Conservation (phyloP, 2,888 invertebrate genomes). For the Amphipyra tragopoginis region DNA sequence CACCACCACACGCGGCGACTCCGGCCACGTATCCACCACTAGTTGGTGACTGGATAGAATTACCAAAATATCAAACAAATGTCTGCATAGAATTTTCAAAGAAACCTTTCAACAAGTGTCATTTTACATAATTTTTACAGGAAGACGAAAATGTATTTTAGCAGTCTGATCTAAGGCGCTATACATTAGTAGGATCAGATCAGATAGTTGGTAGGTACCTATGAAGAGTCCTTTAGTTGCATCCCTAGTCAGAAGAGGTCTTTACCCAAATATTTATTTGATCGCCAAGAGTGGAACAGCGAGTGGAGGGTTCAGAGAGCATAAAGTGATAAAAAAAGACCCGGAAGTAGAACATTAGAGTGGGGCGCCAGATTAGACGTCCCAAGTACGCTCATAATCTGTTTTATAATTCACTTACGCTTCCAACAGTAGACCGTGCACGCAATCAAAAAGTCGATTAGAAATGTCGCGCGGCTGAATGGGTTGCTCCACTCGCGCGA, state of each 20-base stretch:
- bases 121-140: no score
- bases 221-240: no score
- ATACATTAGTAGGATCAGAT: no score
- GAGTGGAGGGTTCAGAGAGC: background rate
- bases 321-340: background rate
- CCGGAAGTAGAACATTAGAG: background rate
- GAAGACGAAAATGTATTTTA: no score
- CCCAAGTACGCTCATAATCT: slow-evolving; percentile 42
- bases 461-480: slow-evolving; percentile 88
- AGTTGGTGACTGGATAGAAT: slow-evolving; percentile 79
- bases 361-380: slow-evolving; percentile 59
- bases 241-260: no score
- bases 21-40: slow-evolving; percentile 80
- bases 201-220: no score
- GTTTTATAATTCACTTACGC: slow-evolving; percentile 65
- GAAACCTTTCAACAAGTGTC: no score
- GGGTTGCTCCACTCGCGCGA: slow-evolving; percentile 86
- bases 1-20: slow-evolving; percentile 73
- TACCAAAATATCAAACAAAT: slow-evolving; percentile 6
- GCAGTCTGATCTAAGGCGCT: no score
- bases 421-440: slow-evolving; percentile 76
- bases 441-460: slow-evolving; percentile 90
- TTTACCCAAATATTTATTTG: no score
- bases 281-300: no score
- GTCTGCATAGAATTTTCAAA: no score